These are phyloP conservation scores for Drosophila prosaltans DNA, from an alignment of 1,140 invertebrate species.

Conservation along the genomic window DNA sequence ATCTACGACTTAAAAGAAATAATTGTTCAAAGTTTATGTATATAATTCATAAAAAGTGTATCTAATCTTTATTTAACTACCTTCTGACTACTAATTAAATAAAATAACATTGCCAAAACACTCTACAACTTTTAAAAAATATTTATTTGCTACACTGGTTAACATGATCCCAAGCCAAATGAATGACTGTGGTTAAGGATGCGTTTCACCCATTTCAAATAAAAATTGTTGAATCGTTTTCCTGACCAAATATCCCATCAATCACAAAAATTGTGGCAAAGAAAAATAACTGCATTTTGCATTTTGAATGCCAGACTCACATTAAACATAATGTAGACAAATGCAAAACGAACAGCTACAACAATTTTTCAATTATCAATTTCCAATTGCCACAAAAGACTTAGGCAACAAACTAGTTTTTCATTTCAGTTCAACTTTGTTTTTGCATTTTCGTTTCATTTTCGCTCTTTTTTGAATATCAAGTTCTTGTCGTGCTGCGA, in stretches of 20 bases:
- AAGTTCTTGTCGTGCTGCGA: conserved; percentile 56
- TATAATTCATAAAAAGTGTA: too few species aligned
- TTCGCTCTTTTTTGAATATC: conserved; percentile 60
- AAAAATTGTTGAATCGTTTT: conserved; percentile 11
- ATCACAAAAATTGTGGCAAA: conserved; percentile 19
- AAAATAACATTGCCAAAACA: too few species aligned
- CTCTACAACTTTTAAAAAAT: too few species aligned
- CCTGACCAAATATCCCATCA: conserved; percentile 15
- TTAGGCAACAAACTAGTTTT: conserved; percentile 70
- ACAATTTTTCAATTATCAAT: conserved; percentile 38
- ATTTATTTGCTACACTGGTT: too few species aligned
- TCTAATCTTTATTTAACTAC: too few species aligned
- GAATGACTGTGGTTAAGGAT: not conserved
- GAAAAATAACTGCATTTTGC: not conserved
- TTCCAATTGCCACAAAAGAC: conserved; percentile 59
- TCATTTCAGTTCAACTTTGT: conserved; percentile 30
- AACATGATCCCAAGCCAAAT: too few species aligned
- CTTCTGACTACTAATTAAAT: too few species aligned
- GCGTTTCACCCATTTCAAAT: not conserved
- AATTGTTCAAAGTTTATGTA: too few species aligned
- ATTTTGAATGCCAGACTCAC: conserved; percentile 20
- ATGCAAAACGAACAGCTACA: not conserved
- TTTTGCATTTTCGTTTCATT: conserved; percentile 17
- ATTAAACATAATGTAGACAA: not conserved
- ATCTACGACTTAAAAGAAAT: too few species aligned